These are phyloP conservation scores for Helleia helle DNA, from an alignment of 2,888 invertebrate species.

Conservation along the genomic window DNA sequence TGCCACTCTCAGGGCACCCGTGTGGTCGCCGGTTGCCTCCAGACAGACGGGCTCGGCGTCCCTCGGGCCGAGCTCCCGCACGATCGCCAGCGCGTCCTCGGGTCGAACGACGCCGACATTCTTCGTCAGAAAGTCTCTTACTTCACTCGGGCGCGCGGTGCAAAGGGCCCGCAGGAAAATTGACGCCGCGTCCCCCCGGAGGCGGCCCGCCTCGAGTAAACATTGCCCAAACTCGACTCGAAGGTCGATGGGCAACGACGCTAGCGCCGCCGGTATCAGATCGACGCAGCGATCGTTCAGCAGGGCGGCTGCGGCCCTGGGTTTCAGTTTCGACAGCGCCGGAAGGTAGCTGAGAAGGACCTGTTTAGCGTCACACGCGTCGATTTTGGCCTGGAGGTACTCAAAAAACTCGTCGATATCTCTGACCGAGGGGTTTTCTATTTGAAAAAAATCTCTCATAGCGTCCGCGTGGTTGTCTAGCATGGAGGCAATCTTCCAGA, in stretches of 20 bases:
- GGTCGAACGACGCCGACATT: constrained; percentile 49
- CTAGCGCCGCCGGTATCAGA: constrained; percentile 27
- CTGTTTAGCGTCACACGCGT: constrained; percentile 25
- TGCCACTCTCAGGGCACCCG: constrained; percentile 47
- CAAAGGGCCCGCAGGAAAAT: constrained; percentile 45
- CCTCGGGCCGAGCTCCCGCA: constrained; percentile 36
- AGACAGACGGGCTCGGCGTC: constrained; percentile 53
- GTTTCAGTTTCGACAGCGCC: constrained; percentile 37
- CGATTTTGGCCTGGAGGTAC: constrained; percentile 34
- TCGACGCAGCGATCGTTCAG: constrained; percentile 33
- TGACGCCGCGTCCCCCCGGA: constrained; percentile 40
- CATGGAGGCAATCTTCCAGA: constrained; percentile 40
- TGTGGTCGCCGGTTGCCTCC: constrained; percentile 53
- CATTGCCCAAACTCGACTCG: constrained; percentile 39
- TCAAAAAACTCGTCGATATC: constrained; percentile 56
- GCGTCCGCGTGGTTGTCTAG: constrained; percentile 34
- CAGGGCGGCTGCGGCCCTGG: constrained; percentile 44
- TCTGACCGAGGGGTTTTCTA: constrained; percentile 34
- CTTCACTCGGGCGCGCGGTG: constrained; percentile 31
- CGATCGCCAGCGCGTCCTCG: constrained; percentile 47
- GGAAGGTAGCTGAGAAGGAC: constrained; percentile 27
- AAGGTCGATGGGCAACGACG: constrained; percentile 24
- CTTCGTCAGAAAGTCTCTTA: constrained; percentile 37
- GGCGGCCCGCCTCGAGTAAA: constrained; percentile 36
- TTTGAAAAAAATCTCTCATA: constrained; percentile 39